Evolutionary conservation across 2,797 vertebrate species (phyloP).

Genomic region (Macropodus opercularis): DNA sequence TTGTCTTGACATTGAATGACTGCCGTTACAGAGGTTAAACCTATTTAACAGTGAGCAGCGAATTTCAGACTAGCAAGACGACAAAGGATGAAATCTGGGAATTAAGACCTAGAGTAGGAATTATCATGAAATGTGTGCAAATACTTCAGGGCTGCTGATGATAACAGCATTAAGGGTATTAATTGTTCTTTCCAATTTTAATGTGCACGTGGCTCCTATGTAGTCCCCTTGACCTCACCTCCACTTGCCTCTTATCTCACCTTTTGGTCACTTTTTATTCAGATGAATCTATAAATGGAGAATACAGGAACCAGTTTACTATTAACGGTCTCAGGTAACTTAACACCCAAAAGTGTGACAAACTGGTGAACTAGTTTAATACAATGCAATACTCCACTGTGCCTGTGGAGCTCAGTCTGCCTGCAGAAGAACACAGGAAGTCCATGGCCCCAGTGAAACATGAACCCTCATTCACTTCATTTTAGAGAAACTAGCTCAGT

Average conservation of each 20-base stretch:
- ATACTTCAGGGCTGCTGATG: conserved; percentile 43
- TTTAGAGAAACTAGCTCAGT: conserved; percentile 1
- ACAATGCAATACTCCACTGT: conserved; percentile 50
- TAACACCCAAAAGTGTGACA: conserved; percentile 39
- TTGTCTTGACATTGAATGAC: conserved; percentile 35
- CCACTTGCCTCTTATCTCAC: conserved; percentile 20
- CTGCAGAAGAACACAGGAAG: conserved; percentile 26
- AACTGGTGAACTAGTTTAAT: conserved; percentile 37
- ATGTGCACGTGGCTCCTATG: conserved; percentile 10
- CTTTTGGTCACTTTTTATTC: conserved; percentile 20
- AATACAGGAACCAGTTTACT: conserved; percentile 43
- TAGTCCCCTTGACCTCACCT: conserved; percentile 23
- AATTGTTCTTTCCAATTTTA: conserved; percentile 15
- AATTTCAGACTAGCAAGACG: conserved; percentile 20
- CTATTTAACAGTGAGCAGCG: conserved; percentile 11
- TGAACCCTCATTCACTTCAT: conserved; percentile 6
- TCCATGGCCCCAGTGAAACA: background rate
- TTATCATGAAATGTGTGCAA: conserved; percentile 22
- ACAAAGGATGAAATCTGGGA: conserved; percentile 37
- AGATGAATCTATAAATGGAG: conserved; percentile 41
- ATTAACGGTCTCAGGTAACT: conserved; percentile 76
- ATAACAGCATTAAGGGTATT: conserved; percentile 13
- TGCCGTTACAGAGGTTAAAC: conserved; percentile 3
- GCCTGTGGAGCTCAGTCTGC: conserved; percentile 18
- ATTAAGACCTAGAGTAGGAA: conserved; percentile 19